Percentiles rank a stretch among this genome's conserved stretches.
Evolutionary conservation across 2,113 vertebrate genomes (phyloP).

Genomic region (Camelus bactrianus): DNA sequence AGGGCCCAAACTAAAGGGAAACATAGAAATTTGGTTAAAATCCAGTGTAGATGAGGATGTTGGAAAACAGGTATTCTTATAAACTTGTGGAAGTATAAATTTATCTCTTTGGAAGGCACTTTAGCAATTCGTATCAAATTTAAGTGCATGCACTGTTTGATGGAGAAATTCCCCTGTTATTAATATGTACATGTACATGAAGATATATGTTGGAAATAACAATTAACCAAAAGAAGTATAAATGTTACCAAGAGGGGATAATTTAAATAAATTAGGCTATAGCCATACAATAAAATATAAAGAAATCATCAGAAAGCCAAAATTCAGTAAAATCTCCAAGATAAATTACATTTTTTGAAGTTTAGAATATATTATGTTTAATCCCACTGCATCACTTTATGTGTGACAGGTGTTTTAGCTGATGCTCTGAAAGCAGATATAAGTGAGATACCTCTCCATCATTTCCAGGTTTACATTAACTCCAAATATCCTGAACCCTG

Average conservation of each 20-base stretch:
- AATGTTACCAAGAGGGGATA: not conserved
- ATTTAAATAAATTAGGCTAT: slow-evolving; percentile 15
- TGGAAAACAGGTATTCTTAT: not conserved
- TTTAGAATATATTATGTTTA: slow-evolving; percentile 13
- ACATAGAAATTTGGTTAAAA: not conserved
- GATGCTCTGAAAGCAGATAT: too few species aligned
- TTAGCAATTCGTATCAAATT: slow-evolving; percentile 26
- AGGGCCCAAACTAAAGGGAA: not conserved
- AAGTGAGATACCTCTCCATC: too few species aligned
- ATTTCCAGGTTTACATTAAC: too few species aligned
- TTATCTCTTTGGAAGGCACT: not conserved
- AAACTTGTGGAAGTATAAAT: slow-evolving; percentile 25
- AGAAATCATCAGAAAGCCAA: not conserved
- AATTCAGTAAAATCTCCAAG: slow-evolving; percentile 9
- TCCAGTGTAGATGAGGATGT: not conserved
- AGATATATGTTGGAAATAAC: not conserved
- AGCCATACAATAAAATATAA: not conserved
- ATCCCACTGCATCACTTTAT: not conserved
- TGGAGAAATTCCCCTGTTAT: not conserved
- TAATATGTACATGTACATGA: not conserved
- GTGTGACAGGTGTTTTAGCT: too few species aligned
- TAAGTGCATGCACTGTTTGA: not conserved
- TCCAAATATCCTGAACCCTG: too few species aligned
- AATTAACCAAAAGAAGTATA: slow-evolving; percentile 5
- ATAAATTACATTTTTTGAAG: not conserved